Percentiles rank a stretch among this genome's conserved stretches.
phyloP scores from a whole-genome alignment of 2,888 invertebrate genomes.

The Rosalia funebris region DNA sequence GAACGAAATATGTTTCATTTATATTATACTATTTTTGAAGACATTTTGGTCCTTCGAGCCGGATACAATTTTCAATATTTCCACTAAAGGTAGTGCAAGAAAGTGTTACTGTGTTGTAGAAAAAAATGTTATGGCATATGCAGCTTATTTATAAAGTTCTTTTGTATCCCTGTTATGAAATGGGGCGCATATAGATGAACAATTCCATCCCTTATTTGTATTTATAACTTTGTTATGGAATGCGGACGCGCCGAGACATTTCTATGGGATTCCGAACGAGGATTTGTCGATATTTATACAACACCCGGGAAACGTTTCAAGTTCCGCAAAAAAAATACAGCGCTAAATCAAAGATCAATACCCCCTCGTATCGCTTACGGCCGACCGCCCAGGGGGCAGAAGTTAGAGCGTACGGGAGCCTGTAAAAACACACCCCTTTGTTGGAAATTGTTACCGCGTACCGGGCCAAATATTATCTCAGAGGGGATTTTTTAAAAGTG shows the following conservation, averaged over 20 bases:
- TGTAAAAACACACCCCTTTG: slow-evolving; percentile 61
- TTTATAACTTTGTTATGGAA: too few relatives aligned
- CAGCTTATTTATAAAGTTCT: too few relatives aligned
- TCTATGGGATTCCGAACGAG: slow-evolving; percentile 3
- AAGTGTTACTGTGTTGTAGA: too few relatives aligned
- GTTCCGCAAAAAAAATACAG: slow-evolving; percentile 32
- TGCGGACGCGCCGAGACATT: not conserved
- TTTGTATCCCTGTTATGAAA: too few relatives aligned
- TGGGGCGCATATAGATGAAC: too few relatives aligned
- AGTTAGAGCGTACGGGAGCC: slow-evolving; percentile 52
- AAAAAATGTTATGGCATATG: too few relatives aligned
- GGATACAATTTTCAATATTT: too few relatives aligned
- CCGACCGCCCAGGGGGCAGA: slow-evolving; percentile 39
- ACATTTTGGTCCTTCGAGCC: not conserved
- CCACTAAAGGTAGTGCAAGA: too few relatives aligned
- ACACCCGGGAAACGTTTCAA: slow-evolving; percentile 17
- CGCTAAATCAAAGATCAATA: slow-evolving; percentile 42
- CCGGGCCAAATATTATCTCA: slow-evolving; percentile 59
- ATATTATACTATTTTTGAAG: not conserved
- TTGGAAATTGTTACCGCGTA: slow-evolving; percentile 60
- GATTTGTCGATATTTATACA: slow-evolving; percentile 30
- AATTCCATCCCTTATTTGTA: too few relatives aligned
- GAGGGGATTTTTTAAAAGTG: slow-evolving; percentile 52
- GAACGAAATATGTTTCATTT: not conserved
- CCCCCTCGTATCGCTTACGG: slow-evolving; percentile 33